Evolutionary conservation across 2,888 invertebrate species (phyloP).

Genomic region (Agrochola macilenta): DNA sequence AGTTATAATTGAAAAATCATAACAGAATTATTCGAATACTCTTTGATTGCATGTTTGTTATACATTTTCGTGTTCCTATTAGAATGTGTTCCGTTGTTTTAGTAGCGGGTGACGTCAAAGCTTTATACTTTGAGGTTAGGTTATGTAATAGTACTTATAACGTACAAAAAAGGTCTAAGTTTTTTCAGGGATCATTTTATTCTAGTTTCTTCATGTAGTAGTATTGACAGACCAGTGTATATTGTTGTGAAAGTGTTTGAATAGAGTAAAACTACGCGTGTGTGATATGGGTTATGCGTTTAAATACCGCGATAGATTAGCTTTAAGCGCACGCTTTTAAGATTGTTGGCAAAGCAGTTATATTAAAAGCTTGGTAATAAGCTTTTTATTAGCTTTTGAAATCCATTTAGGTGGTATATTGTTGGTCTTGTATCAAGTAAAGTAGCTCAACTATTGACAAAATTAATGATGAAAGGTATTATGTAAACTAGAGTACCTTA

Average conservation of each 20-base stretch:
- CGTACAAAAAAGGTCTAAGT: constrained; percentile 64
- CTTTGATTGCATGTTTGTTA: constrained; percentile 59
- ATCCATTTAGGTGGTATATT: neutral
- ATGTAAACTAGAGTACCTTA: neutral
- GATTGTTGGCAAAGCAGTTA: neutral
- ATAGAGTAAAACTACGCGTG: constrained; percentile 38
- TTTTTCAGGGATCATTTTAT: constrained; percentile 55
- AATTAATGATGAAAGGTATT: neutral
- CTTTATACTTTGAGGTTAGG: constrained; percentile 80
- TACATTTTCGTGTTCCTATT: constrained; percentile 62
- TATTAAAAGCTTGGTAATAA: neutral
- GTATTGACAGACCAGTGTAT: constrained; percentile 38
- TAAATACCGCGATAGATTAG: constrained; percentile 32
- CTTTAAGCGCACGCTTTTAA: constrained; percentile 11
- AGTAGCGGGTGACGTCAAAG: constrained; percentile 74
- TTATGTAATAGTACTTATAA: constrained; percentile 84
- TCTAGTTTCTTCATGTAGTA: constrained; percentile 29
- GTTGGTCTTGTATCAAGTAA: neutral
- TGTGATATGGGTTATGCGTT: constrained; percentile 2
- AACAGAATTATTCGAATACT: constrained; percentile 45
- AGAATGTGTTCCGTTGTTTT: constrained; percentile 57
- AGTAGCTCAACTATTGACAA: neutral
- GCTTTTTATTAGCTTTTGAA: neutral
- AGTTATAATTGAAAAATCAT: constrained; percentile 33
- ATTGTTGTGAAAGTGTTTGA: constrained; percentile 27